These are phyloP conservation scores for Orycteropus afer DNA, from an alignment of 2,113 vertebrate genomes.

Conservation along the genomic window DNA sequence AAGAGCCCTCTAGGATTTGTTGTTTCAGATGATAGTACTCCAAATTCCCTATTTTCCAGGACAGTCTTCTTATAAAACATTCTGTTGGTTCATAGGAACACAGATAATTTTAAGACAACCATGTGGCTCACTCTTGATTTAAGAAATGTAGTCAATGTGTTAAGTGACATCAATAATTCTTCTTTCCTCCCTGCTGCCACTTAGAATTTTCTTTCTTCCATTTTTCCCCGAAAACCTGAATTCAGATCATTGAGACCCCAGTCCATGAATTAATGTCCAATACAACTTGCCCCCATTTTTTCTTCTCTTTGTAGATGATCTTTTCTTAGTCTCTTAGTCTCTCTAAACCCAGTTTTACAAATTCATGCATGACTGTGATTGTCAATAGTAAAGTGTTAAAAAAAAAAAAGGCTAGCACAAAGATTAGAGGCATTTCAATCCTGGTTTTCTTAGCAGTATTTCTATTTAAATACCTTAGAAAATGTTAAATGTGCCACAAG, in stretches of 20 bases:
- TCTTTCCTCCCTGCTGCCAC: neutral
- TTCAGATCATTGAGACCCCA: neutral
- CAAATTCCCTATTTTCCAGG: conserved; percentile 6
- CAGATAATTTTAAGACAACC: neutral
- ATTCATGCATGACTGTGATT: neutral
- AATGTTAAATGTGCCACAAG: neutral
- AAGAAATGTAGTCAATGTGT: neutral
- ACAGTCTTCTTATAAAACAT: conserved; percentile 17
- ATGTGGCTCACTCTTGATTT: neutral
- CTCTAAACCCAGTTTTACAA: neutral
- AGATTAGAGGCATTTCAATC: neutral
- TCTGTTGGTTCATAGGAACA: neutral
- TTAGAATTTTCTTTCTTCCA: neutral
- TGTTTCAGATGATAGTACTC: neutral
- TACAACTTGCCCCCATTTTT: neutral
- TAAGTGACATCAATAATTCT: neutral
- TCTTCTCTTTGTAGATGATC: neutral
- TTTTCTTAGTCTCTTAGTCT: neutral
- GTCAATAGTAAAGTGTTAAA: neutral
- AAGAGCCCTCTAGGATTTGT: neutral
- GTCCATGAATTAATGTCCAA: neutral
- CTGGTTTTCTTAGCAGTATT: neutral
- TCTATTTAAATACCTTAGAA: neutral
- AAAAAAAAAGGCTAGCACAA: neutral
- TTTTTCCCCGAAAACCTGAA: neutral